Evolutionary conservation across 2,797 vertebrate species (phyloP), one percentile per base, ranked within the genome.

Genomic region (Erpetoichthys calabaricus): DNA sequence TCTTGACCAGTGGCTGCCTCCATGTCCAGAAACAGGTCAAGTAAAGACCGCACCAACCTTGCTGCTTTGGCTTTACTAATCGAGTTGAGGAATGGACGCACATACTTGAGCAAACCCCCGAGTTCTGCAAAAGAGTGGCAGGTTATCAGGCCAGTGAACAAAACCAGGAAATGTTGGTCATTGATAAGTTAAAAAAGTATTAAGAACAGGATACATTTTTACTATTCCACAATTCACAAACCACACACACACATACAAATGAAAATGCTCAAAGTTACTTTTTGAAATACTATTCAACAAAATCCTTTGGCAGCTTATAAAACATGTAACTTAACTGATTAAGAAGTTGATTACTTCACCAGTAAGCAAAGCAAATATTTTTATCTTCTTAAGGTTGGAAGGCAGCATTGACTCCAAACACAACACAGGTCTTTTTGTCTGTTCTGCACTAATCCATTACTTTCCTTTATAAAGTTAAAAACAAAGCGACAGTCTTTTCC

Each of bases 41-140:
- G 85, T 69, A 99, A 83, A 25, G 89, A 96, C 44, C 95, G 89
- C 53, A 99, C 94, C 62, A 99, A 72, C 45, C 93, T 88, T 8
- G 95, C 94, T 6, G 95, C 94, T 77, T 99, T 99, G 58, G 95
- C 95, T 78, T 98, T 99, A 74, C 93, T 97, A 81, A 99, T 95
- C 71, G 94, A 94, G 81, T 92, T 96, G 69, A 99, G 76, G 81
- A 99, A 99, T 60, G 95, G 95, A 3, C 94, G 82, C 1, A 98
- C 92, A 60, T 95, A 99, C 67, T 97, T 98, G 70, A 99, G 82
- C 45, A 99, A 88, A 53, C 95, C 95, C 54, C 95, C 95, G 8
- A 99, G 92, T 67, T 99, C 95, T 99, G 71, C 60, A 5, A 47
- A 46, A 25, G 25, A 25, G 25, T 25, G 25, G 25, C 25, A 25